phyloP scores from a whole-genome alignment of 2,113 vertebrate genomes.

The Neotoma lepida region DNA sequence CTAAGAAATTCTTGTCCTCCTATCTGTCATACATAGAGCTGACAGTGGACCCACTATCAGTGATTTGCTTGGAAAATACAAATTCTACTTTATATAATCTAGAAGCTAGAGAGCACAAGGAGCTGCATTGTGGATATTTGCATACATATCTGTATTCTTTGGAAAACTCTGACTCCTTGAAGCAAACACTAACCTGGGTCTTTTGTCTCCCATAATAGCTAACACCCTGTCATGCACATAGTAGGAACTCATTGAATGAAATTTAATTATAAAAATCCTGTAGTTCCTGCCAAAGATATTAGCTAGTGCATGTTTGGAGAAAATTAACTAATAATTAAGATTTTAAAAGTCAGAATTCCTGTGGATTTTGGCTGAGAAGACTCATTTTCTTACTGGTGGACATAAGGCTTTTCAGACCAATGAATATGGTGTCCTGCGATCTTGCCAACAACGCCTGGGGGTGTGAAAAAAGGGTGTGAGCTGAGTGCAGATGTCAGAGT shows the following conservation, averaged over 20 bases:
- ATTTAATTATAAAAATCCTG: slow-evolving; percentile 34
- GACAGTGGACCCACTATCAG: not conserved
- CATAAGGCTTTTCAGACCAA: slow-evolving; percentile 76
- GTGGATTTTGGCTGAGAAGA: slow-evolving; percentile 69
- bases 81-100: slow-evolving; percentile 38
- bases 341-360: slow-evolving; percentile 67
- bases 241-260: slow-evolving; percentile 58
- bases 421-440: slow-evolving; percentile 65
- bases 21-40: not conserved
- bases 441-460: slow-evolving; percentile 69
- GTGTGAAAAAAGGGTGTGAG: slow-evolving; percentile 9
- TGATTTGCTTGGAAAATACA: not conserved
- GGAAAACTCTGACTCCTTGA: not conserved
- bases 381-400: slow-evolving; percentile 72
- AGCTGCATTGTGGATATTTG: not conserved
- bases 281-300: slow-evolving; percentile 64
- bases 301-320: slow-evolving; percentile 72
- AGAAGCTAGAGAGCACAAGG: not conserved
- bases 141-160: not conserved
- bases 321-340: slow-evolving; percentile 78
- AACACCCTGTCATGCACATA: not conserved
- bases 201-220: not conserved
- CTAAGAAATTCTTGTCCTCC: not conserved
- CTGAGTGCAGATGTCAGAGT: slow-evolving; percentile 54
- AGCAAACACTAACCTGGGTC: not conserved